phyloP scores from a whole-genome alignment of 2,797 vertebrate genomes.

The Acropternis orthonyx region DNA sequence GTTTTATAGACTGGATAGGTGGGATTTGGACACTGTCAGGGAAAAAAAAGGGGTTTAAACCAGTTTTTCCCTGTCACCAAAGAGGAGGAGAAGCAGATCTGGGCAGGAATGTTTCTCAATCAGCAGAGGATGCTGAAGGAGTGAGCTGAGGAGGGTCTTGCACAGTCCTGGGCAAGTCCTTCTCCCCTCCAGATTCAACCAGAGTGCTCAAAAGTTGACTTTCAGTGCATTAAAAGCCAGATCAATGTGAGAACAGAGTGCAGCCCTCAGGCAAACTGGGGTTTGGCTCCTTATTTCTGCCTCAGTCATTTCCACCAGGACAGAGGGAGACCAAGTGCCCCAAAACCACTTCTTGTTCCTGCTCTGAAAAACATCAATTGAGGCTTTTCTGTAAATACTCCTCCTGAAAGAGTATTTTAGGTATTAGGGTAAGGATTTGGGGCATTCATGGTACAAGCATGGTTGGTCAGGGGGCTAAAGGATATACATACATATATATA shows the following conservation, averaged over 20 bases:
- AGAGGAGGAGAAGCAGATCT: background rate
- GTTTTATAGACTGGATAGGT: background rate
- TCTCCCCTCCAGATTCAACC: background rate
- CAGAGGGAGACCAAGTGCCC: background rate
- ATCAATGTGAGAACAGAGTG: background rate
- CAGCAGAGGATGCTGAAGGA: background rate
- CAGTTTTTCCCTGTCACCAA: background rate
- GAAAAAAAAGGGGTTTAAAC: accelerated
- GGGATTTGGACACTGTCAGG: background rate
- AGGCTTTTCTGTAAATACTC: background rate
- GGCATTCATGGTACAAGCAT: background rate
- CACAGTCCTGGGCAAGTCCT: background rate
- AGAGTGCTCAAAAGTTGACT: background rate
- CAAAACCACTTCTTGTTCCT: background rate
- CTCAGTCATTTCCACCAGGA: background rate
- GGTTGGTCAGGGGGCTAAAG: background rate
- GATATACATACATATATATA: background rate
- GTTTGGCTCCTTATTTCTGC: background rate
- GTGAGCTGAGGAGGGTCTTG: background rate
- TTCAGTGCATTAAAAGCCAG: background rate
- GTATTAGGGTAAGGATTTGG: background rate
- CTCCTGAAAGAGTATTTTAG: background rate
- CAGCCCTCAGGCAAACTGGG: background rate
- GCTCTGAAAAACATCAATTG: background rate
- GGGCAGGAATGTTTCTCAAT: background rate